Percentiles rank a stretch among this genome's conserved stretches.
phyloP scores from a whole-genome alignment of 2,888 invertebrate species.

The Mystacides longicornis region DNA sequence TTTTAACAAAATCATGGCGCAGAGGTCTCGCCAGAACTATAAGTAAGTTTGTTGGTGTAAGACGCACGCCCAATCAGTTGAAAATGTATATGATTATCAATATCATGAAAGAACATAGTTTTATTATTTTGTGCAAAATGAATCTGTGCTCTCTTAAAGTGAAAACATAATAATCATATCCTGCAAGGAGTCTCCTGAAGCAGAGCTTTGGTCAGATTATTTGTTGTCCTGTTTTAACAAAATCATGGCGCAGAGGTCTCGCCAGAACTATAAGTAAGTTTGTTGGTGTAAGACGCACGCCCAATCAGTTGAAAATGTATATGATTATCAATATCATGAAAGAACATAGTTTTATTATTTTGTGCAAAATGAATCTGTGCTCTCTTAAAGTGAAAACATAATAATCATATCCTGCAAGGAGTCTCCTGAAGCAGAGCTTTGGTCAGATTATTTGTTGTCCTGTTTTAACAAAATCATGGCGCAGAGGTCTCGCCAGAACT shows the following conservation, averaged over 20 bases:
- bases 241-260: slow-evolving; percentile 72
- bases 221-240: slow-evolving; percentile 77
- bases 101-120: no score
- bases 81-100: no score
- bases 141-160: no score
- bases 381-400: slow-evolving; percentile 79
- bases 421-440: slow-evolving; percentile 69
- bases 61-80: no score
- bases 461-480: slow-evolving; percentile 81
- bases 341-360: no score
- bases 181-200: slow-evolving; percentile 69
- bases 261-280: slow-evolving; percentile 71
- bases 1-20: slow-evolving; percentile 78
- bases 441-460: slow-evolving; percentile 74
- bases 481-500: slow-evolving; percentile 70
- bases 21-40: slow-evolving; percentile 71
- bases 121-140: no score
- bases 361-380: no score
- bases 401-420: slow-evolving; percentile 71
- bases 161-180: slow-evolving; percentile 78
- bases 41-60: no score
- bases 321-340: no score
- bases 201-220: slow-evolving; percentile 74
- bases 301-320: background rate
- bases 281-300: background rate